Evolutionary conservation across 1,140 invertebrate species (phyloP), one percentile per base, ranked within the genome.

Genomic region (Belonocnema kinseyi): DNA sequence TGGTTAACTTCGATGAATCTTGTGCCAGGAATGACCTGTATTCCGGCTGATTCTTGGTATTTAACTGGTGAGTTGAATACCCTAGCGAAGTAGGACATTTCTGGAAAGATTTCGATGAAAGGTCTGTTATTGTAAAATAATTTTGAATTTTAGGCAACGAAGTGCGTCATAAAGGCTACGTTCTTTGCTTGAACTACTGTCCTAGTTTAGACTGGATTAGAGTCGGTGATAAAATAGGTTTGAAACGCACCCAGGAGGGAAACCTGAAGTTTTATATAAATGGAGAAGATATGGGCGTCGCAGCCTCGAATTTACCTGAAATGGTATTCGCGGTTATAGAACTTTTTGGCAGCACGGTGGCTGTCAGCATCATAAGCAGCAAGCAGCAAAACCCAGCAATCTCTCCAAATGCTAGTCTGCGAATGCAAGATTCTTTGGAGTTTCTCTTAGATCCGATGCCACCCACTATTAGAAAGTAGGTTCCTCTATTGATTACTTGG

Each of bases 231-330:
- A 93, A 94, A 73, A 92, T 96, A 16, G 94, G 95, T 1, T 83
- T 95, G 14, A 94, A 95, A 83, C 92, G 92, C 83, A 94, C 92
- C 16, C 90, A 90, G 72, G 94, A 94, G 78, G 92, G 90, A 6
- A 92, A 92, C 51, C 90, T 95, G 0, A 93, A 93, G 66, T 92
- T 94, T 71, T 92, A 92, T 76, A 91, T 98, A 1, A 97, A 98
- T 89, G 95, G 96, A 0, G 95, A 96, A 89, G 96, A 97, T 85
- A 93, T 97, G 87, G 95, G 96, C n/a, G 93, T 95, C n/a, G 95
- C 95, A 26, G 95, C 95, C 21, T 92, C 93, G n/a, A 94, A 95
- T 86, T 92, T 97, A 77, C 95, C 95, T 21, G 95, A 95, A 88
- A 94, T 95, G 92, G 93, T 96, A 33, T 96, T 95, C 88, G 95